A percentile compares a stretch with the other conserved stretches of the same genome.
These are phyloP conservation scores for Dascillus cervinus DNA, from an alignment of 2,888 invertebrate genomes.

Conservation along the genomic window DNA sequence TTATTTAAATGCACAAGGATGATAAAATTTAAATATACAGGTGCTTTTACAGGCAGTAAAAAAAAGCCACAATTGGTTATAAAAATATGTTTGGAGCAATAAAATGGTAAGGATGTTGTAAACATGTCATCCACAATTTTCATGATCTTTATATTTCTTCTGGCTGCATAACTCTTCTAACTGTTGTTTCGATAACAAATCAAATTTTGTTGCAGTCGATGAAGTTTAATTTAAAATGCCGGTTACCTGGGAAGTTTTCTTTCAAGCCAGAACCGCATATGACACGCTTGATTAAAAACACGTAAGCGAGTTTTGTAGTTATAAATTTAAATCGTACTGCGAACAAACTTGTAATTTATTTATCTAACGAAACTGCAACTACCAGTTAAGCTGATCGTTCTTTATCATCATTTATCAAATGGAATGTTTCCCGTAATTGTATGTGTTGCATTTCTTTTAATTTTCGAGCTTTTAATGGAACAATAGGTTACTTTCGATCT, in stretches of 20 bases:
- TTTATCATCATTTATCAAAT: constrained; percentile 17
- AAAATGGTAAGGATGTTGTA: constrained; percentile 14
- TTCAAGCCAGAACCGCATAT: too few relatives aligned
- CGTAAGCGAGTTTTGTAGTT: constrained; percentile 5
- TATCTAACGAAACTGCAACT: constrained; percentile 12
- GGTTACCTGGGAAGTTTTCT: too few relatives aligned
- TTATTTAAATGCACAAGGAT: constrained; percentile 1
- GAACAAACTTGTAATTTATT: constrained; percentile 16
- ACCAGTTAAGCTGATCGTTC: constrained; percentile 9
- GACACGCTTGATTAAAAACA: constrained; percentile 11
- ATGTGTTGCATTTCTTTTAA: too few relatives aligned
- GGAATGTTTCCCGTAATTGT: constrained; percentile 13
- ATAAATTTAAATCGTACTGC: constrained; percentile 14
- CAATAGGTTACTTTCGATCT: too few relatives aligned
- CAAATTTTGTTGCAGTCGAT: too few relatives aligned
- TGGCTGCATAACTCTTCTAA: too few relatives aligned
- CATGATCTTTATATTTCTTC: too few relatives aligned
- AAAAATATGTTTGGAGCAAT: constrained; percentile 13
- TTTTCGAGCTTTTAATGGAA: too few relatives aligned
- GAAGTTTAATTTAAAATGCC: too few relatives aligned
- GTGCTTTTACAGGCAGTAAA: constrained; percentile 16
- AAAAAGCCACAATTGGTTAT: constrained; percentile 11
- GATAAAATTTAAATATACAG: constrained; percentile 16
- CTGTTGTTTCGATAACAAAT: too few relatives aligned
- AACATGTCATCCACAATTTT: constrained; percentile 10